Percentiles rank a stretch among this genome's conserved stretches.
These are phyloP conservation scores for Stegostoma tigrinum DNA, from an alignment of 2,113 vertebrate genomes.

Conservation along the genomic window DNA sequence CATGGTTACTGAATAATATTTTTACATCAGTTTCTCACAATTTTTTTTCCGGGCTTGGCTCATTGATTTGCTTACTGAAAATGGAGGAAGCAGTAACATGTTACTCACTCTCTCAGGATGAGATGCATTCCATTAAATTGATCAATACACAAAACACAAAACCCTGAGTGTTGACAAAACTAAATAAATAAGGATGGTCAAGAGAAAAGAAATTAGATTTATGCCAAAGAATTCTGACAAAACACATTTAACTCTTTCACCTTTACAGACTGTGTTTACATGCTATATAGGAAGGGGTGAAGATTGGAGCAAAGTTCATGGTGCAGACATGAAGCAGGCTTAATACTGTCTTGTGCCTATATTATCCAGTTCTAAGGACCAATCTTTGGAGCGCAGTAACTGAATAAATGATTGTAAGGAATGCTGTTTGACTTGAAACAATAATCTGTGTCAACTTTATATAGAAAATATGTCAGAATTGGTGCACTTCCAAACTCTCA, in stretches of 20 bases:
- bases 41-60: conserved; percentile 66
- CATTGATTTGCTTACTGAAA: conserved; percentile 84
- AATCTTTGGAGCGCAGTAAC: background rate
- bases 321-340: background rate
- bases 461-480: background rate
- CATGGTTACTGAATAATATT: conserved; percentile 37
- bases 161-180: conserved; percentile 80
- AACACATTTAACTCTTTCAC: conserved; percentile 80
- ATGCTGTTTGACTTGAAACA: background rate
- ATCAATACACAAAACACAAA: conserved; percentile 74
- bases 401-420: background rate
- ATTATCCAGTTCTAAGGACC: background rate
- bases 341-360: background rate
- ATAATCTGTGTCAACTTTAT: background rate
- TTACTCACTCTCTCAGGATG: conserved; percentile 77
- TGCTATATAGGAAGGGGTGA: conserved; percentile 38
- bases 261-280: conserved; percentile 83
- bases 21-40: conserved; percentile 31
- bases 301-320: background rate
- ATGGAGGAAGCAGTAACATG: conserved; percentile 73
- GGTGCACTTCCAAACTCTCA: background rate
- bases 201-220: conserved; percentile 92
- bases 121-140: conserved; percentile 90
- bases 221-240: conserved; percentile 73
- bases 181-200: conserved; percentile 80